Evolutionary conservation across 2,888 invertebrate genomes (phyloP), one percentile per base, ranked within the genome.

Genomic region (Lithophane ornitopus): DNA sequence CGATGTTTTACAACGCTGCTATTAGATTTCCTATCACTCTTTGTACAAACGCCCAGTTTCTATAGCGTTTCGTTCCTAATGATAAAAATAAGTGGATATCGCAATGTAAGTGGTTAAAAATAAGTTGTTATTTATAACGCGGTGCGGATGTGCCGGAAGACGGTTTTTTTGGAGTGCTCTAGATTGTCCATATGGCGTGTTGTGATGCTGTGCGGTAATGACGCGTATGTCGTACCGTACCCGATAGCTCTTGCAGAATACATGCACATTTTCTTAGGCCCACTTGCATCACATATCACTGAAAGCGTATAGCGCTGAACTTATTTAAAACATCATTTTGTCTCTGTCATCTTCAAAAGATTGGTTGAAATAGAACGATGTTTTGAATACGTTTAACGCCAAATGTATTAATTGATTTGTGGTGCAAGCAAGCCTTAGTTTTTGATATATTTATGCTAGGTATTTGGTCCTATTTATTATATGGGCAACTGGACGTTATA

Each of bases 1-100:
- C 89, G 86, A 82, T 88, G 88, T 92, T 91, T 90, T 89, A 92
- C 85, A 69, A 72, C 80, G 68, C 67, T 66, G 71, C 82, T 85
- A 87, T 82, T 89, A 84, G 87, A 81, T 83, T 82, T 84, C 84
- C 84, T 80, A 87, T 82, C 85, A 80, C 80, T 80, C 69, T 74
- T 81, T 84, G 81, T 81, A 81, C 82, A 78, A 82, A 81, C 87
- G 73, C 66, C 80, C 56, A 74, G 80, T 81, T 84, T 86, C 84
- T 82, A 75, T 87, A 83, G 59, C 86, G 81, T 79, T 78, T 74
- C 86, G 82, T 87, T 88, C 79, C 81, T 81, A 71, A 84, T 87
- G 87, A 85, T 89, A 87, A 89, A 89, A 86, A 88, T 88, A 89
- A 86, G 77, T 82, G 86, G 79, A 73, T 81, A 82, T 82, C 68